Evolutionary conservation across 2,797 vertebrate species (phyloP), one percentile per base, ranked within the genome.

Genomic region (Enteromius viviparus): DNA sequence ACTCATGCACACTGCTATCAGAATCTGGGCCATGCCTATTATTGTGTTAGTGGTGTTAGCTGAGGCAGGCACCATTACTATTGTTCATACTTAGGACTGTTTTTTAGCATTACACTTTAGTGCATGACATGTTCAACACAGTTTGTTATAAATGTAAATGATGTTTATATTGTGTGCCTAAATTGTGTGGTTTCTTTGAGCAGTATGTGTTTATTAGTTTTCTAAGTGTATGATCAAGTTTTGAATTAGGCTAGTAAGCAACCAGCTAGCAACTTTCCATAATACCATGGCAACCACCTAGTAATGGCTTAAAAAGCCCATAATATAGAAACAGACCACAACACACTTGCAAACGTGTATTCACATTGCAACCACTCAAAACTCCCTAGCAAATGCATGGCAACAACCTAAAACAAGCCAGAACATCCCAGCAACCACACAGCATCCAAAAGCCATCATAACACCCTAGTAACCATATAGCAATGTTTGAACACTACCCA

Each of bases 1-100:
- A 45, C 47, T 68, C 62, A 76, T 45, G 23, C 19, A 71, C 23
- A 80, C 37, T 76, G 60, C n/a, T 42, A 21, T 53, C 60, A 32
- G 71, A 76, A 75, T 55, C 71, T 71, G 29, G 69, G 26, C 3
- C 19, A 51, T 21, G 40, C 58, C 45, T 82, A 40, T 64, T 66
- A 64, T 62, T 72, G 55, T 49, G 26, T 49, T 14, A 19, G 17
- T 47, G 51, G 17, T 32, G 34, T 32, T 42, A 62, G 68, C 53
- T 71, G 53, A 72, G 19, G 78, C 6, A 47, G 26, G 53, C 40
- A 1, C 40, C 21, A 37, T 51, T 51, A 37, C 32, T 37, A 79
- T 68, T 79, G 45, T 26, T 51, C 47, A 40, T 34, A 51, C 29
- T n/a, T 14, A 14, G 10, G 47, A 2, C 23, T 78, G 19, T 12